These are phyloP conservation scores for Octodon degus DNA, from an alignment of 2,113 vertebrate genomes.

Conservation along the genomic window DNA sequence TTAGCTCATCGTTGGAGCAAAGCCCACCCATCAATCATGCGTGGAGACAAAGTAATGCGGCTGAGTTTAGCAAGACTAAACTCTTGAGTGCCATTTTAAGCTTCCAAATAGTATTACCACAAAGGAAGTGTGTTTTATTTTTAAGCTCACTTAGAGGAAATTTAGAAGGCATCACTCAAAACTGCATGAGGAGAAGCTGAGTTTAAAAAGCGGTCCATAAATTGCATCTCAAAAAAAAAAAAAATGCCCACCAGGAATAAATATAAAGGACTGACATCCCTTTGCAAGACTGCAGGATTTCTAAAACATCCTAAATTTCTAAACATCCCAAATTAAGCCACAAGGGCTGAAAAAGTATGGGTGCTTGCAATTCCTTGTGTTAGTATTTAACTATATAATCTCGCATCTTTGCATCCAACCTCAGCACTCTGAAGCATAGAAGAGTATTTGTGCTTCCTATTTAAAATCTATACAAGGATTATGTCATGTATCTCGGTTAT, in stretches of 20 bases:
- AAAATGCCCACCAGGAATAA: neutral
- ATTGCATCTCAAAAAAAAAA: slow-evolving; percentile 52
- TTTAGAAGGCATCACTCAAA: slow-evolving; percentile 65
- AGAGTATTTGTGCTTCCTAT: slow-evolving; percentile 52
- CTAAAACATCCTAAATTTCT: slow-evolving; percentile 40
- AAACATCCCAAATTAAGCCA: slow-evolving; percentile 42
- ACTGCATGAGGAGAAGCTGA: neutral
- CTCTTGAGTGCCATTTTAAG: slow-evolving; percentile 21
- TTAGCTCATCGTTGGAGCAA: neutral
- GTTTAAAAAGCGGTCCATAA: slow-evolving; percentile 9
- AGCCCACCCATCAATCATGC: neutral
- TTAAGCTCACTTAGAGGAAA: slow-evolving; percentile 59
- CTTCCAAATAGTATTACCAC: slow-evolving; percentile 44
- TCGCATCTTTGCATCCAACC: slow-evolving; percentile 55
- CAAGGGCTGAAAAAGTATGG: neutral
- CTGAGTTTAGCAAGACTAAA: neutral
- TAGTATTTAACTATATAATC: slow-evolving; percentile 58
- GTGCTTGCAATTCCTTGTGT: neutral
- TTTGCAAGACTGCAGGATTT: slow-evolving; percentile 43
- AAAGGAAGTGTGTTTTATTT: slow-evolving; percentile 71
- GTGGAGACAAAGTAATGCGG: neutral
- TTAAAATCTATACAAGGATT: slow-evolving; percentile 67
- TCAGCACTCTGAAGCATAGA: slow-evolving; percentile 1
- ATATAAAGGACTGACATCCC: slow-evolving; percentile 12
- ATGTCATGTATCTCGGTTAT: neutral